Evolutionary conservation across 2,888 invertebrate genomes (phyloP).

Genomic region (Drosophila conformis): DNA sequence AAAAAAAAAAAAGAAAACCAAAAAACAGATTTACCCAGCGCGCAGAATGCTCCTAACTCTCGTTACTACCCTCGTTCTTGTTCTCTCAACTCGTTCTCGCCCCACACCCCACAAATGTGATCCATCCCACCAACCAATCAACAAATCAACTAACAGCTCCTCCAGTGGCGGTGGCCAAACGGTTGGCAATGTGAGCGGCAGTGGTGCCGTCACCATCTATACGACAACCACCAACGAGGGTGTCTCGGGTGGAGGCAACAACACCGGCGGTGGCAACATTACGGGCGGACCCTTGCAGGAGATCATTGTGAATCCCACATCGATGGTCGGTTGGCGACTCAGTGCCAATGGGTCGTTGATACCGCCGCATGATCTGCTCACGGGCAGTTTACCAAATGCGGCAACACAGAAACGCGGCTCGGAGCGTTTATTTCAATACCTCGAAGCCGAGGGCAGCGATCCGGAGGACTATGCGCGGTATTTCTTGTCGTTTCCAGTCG

Average conservation of each 20-base stretch:
- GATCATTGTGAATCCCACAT: constrained; percentile 84
- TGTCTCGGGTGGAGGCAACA: constrained; percentile 47
- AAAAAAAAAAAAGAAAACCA: not conserved
- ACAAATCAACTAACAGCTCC: constrained; percentile 70
- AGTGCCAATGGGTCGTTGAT: constrained; percentile 85
- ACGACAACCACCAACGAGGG: constrained; percentile 83
- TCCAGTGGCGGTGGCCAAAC: constrained; percentile 84
- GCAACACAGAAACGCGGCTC: constrained; percentile 87
- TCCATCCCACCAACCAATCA: constrained; percentile 33
- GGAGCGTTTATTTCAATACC: constrained; percentile 89
- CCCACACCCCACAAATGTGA: constrained; percentile 25
- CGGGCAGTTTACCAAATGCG: constrained; percentile 83
- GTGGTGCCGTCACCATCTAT: constrained; percentile 83
- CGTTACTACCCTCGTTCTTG: constrained; percentile 72
- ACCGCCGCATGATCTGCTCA: constrained; percentile 84
- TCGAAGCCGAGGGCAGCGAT: constrained; percentile 91
- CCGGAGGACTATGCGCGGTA: constrained; percentile 86
- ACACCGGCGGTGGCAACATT: constrained; percentile 73
- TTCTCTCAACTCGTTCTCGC: constrained; percentile 59
- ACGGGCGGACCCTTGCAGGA: constrained; percentile 84
- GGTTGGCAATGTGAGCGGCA: constrained; percentile 78
- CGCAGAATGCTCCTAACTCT: constrained; percentile 64
- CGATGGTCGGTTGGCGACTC: constrained; percentile 85
- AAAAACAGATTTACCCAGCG: constrained; percentile 13
- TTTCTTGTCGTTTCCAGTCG: constrained; percentile 11